Base-by-base conservation (phyloP, 2,888 invertebrate genomes). In the Sinelater perroti region DNA sequence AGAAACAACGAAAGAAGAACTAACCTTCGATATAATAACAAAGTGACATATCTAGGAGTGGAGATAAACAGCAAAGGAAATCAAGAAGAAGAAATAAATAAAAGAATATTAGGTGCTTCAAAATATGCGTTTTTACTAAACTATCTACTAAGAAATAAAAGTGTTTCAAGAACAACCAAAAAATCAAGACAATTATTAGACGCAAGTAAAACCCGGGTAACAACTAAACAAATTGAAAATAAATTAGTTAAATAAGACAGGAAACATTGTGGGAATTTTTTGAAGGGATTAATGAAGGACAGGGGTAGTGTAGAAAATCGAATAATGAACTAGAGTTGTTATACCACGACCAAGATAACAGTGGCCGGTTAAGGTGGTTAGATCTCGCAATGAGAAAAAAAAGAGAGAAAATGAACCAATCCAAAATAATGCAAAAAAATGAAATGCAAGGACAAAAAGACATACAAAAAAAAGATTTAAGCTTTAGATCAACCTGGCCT, bases 21-120 rank as follows among this genome's bases (percentile, higher is more conserved):
- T 33, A 13, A 33, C 13, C 3, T 33, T 33, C 14, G 16, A 33
- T 8, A 11, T 33, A 13, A 33, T 16, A 33, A 33, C 14, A 33
- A 33, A 16, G 13, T 24, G 24, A 24, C 24, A 24, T 24, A 24
- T 24, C 7, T 24, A 24, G 24, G 3, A 16, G 11, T 33, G 14
- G 10, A 33, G 33, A 30, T 33, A 13, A 33, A 33, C 33, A 33
- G 33, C 16, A 16, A 33, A 33, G 33, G 33, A 10, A 33, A 33
- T 3, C 33, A 33, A 16, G 33, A 33, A 33, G 33, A 33, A 33
- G 33, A 33, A 33, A 33, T 33, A 13, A 10, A 33, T 4, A 33
- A 33, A 33, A 33, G 33, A 11, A 33, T 13, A 14, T 33, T 33
- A 33, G 16, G 33, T 33, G 33, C 33, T 33, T 33, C 33, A 33